phyloP scores from a whole-genome alignment of 2,888 invertebrate genomes.

The Caenorhabditis wallacei region DNA sequence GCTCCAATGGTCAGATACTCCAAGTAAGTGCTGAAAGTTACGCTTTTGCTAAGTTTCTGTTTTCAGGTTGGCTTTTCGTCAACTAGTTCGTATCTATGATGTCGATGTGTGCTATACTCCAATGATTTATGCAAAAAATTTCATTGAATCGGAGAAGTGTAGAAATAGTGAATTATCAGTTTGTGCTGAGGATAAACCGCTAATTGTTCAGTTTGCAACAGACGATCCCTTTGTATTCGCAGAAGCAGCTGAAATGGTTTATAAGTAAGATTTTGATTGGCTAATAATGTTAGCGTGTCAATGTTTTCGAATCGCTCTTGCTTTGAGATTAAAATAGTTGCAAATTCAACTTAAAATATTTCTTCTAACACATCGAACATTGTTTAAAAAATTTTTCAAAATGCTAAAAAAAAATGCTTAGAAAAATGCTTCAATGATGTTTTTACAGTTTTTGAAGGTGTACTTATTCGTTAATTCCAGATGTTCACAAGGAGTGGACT shows the following conservation, averaged over 20 bases:
- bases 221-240: conserved; percentile 91
- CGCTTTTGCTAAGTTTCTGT: neutral
- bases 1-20: conserved; percentile 98
- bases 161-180: conserved; percentile 86
- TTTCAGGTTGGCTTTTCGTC: conserved; percentile 89
- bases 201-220: conserved; percentile 96
- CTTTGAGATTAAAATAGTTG: neutral
- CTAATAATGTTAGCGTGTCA: neutral
- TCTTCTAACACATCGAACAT: no score
- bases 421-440: no score
- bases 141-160: conserved; percentile 92
- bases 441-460: no score
- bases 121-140: conserved; percentile 96
- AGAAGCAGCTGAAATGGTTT: conserved; percentile 90
- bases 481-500: conserved; percentile 93
- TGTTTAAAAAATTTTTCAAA: no score
- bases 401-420: no score
- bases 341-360: no score
- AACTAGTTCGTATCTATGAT: conserved; percentile 89
- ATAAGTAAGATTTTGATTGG: conserved; percentile 85
- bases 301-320: neutral
- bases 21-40: conserved; percentile 86
- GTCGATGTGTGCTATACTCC: conserved; percentile 95
- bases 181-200: conserved; percentile 88
- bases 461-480: no score